A percentile compares a stretch with the other conserved stretches of the same genome.
phyloP scores from a whole-genome alignment of 2,797 vertebrate species.

The Chloroceryle inda region DNA sequence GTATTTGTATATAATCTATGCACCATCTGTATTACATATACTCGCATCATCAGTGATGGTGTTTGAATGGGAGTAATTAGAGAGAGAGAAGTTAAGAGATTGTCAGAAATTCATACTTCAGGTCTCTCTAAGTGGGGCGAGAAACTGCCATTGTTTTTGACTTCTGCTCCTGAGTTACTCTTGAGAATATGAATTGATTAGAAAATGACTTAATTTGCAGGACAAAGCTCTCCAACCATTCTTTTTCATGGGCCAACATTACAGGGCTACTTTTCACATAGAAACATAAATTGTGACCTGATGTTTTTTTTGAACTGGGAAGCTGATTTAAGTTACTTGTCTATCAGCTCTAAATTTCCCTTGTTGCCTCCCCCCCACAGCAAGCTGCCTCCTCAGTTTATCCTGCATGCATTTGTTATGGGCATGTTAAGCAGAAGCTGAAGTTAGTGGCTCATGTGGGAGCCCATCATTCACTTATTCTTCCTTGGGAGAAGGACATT shows the following conservation, averaged over 20 bases:
- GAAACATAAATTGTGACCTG: constrained; percentile 25
- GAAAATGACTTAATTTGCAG: not conserved
- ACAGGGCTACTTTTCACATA: constrained; percentile 10
- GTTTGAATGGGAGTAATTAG: not conserved
- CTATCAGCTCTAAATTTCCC: not conserved
- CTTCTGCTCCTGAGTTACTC: not conserved
- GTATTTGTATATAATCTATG: not conserved
- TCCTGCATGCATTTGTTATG: not conserved
- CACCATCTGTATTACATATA: not conserved
- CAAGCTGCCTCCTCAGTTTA: not conserved
- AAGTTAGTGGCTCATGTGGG: not conserved
- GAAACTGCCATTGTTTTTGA: not conserved
- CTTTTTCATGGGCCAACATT: not conserved
- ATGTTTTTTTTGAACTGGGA: not conserved
- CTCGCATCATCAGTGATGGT: not conserved
- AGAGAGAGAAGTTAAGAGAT: not conserved
- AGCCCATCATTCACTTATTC: not conserved
- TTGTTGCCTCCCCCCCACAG: not conserved
- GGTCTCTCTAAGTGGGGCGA: not conserved
- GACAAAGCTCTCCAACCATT: not conserved
- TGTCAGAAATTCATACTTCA: not conserved
- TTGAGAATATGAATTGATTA: not conserved
- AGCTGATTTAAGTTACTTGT: not conserved
- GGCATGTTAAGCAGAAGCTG: not conserved
- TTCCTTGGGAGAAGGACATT: not conserved